phyloP scores from a whole-genome alignment of 2,113 vertebrate species.

The sheep (Ovis aries) region DNA sequence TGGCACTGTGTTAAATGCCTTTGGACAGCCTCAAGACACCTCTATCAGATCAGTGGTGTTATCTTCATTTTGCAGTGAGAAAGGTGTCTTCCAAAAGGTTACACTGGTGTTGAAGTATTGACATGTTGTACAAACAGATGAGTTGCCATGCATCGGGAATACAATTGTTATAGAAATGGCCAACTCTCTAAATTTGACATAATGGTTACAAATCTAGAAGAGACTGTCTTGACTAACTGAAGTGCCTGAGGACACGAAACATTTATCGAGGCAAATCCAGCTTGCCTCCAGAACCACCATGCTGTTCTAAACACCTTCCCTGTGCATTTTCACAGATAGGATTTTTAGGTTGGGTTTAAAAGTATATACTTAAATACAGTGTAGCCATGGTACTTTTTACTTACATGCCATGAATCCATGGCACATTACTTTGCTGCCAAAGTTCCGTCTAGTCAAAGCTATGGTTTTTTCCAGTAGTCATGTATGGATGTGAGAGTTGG shows the following conservation, averaged over 20 bases:
- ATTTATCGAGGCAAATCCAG: neutral
- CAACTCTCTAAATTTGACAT: neutral
- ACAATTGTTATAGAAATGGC: neutral
- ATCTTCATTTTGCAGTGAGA: neutral
- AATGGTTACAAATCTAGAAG: neutral
- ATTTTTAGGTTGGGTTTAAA: neutral
- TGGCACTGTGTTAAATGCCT: neutral
- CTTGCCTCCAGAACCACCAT: neutral
- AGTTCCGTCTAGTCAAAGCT: neutral
- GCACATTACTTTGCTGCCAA: neutral
- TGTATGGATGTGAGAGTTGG: neutral
- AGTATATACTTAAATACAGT: neutral
- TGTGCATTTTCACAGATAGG: neutral
- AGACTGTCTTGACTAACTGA: neutral
- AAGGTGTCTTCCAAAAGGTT: slow-evolving; percentile 13
- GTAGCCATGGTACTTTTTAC: neutral
- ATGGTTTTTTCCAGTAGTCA: neutral
- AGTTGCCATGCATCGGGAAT: neutral
- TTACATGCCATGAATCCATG: neutral
- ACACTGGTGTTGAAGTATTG: neutral
- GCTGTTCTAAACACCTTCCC: neutral
- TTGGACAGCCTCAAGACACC: neutral
- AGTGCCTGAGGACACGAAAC: neutral
- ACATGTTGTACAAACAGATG: neutral
- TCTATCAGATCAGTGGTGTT: neutral